Evolutionary conservation across 2,113 vertebrate genomes (phyloP).

Genomic region (Probosciger aterrimus): DNA sequence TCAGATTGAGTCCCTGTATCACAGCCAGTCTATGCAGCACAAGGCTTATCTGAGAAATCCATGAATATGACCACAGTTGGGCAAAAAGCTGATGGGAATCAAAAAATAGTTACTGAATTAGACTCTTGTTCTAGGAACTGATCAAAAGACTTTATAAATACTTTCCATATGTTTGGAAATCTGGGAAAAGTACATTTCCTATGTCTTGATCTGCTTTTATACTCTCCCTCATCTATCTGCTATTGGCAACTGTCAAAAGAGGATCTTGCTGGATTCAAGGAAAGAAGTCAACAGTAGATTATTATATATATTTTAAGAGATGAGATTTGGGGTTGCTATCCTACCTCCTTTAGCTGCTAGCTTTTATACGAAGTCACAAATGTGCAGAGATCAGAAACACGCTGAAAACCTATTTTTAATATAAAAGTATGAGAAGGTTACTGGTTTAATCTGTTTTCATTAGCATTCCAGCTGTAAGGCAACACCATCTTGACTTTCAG

Average conservation of each 20-base stretch:
- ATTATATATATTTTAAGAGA: not conserved
- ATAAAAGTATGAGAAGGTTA: not conserved
- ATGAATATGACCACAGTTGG: not conserved
- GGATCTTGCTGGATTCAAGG: not conserved
- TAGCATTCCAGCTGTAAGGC: not conserved
- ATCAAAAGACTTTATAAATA: not conserved
- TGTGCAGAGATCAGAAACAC: not conserved
- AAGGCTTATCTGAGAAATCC: not conserved
- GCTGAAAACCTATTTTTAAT: not conserved
- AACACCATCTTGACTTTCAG: not conserved
- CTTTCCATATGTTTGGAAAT: not conserved
- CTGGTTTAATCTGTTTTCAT: not conserved
- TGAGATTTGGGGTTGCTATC: not conserved
- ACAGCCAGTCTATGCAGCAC: not conserved
- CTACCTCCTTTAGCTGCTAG: not conserved
- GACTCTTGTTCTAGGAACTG: not conserved
- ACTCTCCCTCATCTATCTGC: not conserved
- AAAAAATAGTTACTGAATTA: not conserved
- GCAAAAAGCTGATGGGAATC: not conserved
- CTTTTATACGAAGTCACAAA: not conserved
- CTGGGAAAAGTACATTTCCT: not conserved
- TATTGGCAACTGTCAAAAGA: not conserved
- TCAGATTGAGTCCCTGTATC: not conserved
- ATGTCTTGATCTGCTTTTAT: not conserved
- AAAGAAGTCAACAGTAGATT: not conserved